Evolutionary conservation across 2,888 invertebrate genomes (phyloP).

Genomic region (Eledona agricola): DNA sequence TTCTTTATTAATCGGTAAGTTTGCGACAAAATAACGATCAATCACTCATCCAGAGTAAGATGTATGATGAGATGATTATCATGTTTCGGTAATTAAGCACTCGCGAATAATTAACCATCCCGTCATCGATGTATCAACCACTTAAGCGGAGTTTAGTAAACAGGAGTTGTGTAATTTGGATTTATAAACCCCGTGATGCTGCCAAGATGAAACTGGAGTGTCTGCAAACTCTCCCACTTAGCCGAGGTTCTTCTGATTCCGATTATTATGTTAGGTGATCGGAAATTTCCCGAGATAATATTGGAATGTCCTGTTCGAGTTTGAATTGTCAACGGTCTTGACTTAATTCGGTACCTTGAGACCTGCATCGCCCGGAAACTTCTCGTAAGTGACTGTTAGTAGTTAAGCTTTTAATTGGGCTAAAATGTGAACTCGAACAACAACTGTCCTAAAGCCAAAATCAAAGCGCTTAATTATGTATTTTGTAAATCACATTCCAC

Average conservation of each 20-base stretch:
- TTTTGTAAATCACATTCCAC: too few relatives aligned
- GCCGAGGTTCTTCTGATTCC: slow-evolving; percentile 26
- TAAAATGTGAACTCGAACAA: too few relatives aligned
- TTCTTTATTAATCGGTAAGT: slow-evolving; percentile 47
- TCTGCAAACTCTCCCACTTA: slow-evolving; percentile 29
- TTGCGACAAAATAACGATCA: slow-evolving; percentile 53
- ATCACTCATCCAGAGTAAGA: slow-evolving; percentile 54
- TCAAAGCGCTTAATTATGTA: too few relatives aligned
- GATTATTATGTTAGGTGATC: slow-evolving; percentile 32
- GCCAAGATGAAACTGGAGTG: slow-evolving; percentile 16
- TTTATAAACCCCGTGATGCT: slow-evolving; percentile 35
- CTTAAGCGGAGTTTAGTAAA: slow-evolving; percentile 52
- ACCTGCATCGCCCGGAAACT: slow-evolving; percentile 2
- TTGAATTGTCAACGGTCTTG: slow-evolving; percentile 11
- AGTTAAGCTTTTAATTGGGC: too few relatives aligned
- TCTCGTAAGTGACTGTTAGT: slow-evolving; percentile 10
- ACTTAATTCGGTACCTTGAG: too few relatives aligned
- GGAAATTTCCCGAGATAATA: slow-evolving; percentile 17
- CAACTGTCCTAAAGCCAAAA: too few relatives aligned
- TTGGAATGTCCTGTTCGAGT: slow-evolving; percentile 14
- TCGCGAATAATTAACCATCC: slow-evolving; percentile 58
- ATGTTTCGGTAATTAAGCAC: slow-evolving; percentile 59
- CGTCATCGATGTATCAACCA: slow-evolving; percentile 58
- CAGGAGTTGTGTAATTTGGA: slow-evolving; percentile 43
- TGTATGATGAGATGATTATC: slow-evolving; percentile 59